Evolutionary conservation across 2,113 vertebrate species (phyloP), one percentile per base, ranked within the genome.

Genomic region (Zosterops japonicus): DNA sequence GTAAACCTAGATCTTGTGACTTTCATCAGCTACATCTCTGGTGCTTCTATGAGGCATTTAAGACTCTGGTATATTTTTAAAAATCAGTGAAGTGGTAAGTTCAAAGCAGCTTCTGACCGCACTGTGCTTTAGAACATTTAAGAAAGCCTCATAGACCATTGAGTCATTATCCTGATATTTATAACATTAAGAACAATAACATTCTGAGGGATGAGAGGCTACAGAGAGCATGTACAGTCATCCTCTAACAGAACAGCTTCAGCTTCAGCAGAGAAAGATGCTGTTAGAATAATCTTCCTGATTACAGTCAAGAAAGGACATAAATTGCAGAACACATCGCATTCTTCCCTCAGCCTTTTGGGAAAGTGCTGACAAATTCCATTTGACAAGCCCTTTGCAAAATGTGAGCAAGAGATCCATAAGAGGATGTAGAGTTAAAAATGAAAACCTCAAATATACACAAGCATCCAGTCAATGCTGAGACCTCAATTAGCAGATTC

Each of bases 111-210:
- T 95, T 94, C 60, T 13, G 18, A 88, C 82, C 65, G 84, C 5
- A 1, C 29, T 69, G 77, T 80, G 39, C 67, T 96, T 78, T 44
- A 78, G 52, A 94, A 91, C 23, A 6, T 83, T 94, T 70, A 78
- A 80, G 74, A 86, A 81, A 93, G 80, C 36, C 59, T 84, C 85
- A 92, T 7, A 93, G 44, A 15, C 60, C 53, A 50, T 3, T 89
- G 89, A 95, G 91, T 97, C 86, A 96, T 90, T 97, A 79, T 79
- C 7, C 22, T 90, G 90, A 44, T 95, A 86, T 95, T 97, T 64
- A 67, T 83, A 85, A 55, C 61, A 69, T 94, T 95, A 85, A 90
- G 94, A 93, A 93, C 68, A 96, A 89, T 81, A 72, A 83, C 90
- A 84, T 92, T 72, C 77, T 94, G 82, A 68, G 53, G 83, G 72